Conservation (phyloP, 2,113 vertebrate genomes). For the Illadopsis cleaveri region DNA sequence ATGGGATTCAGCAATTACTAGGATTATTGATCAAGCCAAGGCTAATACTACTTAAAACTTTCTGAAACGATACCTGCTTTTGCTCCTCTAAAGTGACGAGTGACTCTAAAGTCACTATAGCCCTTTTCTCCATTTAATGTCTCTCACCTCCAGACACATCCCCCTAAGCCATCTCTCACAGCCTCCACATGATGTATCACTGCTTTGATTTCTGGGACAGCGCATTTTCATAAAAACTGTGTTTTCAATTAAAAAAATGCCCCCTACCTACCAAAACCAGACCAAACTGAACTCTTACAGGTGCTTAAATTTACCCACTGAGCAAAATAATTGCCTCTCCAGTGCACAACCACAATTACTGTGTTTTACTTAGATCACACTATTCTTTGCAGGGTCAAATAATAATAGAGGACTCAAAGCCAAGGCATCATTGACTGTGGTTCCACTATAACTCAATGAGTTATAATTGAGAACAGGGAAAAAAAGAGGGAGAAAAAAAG, state of each 20-base stretch:
- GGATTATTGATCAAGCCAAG: neutral
- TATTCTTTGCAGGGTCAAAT: neutral
- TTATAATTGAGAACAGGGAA: neutral
- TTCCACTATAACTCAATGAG: neutral
- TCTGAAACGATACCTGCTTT: neutral
- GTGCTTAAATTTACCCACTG: neutral
- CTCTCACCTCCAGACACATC: neutral
- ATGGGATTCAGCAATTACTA: neutral
- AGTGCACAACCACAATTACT: neutral
- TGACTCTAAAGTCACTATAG: neutral
- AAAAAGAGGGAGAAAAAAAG: rapidly evolving
- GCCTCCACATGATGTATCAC: rapidly evolving
- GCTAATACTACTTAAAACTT: neutral
- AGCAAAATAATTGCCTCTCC: neutral
- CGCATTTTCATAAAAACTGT: neutral
- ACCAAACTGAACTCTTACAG: neutral
- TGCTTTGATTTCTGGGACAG: neutral
- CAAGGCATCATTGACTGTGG: neutral
- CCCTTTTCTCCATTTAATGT: neutral
- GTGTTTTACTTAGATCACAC: neutral
- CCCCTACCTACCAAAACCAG: neutral
- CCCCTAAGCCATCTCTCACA: neutral
- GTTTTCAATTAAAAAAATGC: neutral
- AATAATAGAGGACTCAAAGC: neutral
- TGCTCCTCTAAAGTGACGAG: neutral